These are phyloP conservation scores for Cynopterus sphinx DNA, from an alignment of 2,797 vertebrate species.

Conservation along the genomic window DNA sequence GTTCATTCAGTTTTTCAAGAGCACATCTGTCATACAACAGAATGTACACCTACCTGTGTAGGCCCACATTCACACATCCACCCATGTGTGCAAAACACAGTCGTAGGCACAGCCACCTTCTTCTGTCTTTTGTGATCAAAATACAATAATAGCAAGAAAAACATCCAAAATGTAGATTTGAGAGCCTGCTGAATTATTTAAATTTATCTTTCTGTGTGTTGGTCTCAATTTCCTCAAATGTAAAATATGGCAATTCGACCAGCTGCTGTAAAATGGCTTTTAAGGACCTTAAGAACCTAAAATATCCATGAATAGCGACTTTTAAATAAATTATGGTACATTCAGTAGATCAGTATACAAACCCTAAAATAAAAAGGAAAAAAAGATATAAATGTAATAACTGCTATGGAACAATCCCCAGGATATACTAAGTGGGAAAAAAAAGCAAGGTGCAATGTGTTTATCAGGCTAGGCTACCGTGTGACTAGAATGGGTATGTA, in stretches of 20 bases:
- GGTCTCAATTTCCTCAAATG: neutral
- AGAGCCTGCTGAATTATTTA: slow-evolving; percentile 38
- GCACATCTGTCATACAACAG: slow-evolving; percentile 64
- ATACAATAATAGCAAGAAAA: slow-evolving; percentile 58
- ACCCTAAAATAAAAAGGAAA: neutral
- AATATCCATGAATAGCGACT: neutral
- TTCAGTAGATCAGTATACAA: neutral
- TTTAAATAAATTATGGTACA: neutral
- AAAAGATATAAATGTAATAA: neutral
- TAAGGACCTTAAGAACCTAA: slow-evolving; percentile 1
- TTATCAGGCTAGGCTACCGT: neutral
- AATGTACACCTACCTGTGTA: slow-evolving; percentile 67
- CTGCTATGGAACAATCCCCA: neutral
- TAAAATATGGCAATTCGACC: slow-evolving; percentile 17
- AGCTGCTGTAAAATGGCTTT: neutral
- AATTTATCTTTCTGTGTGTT: neutral
- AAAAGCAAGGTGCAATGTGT: neutral
- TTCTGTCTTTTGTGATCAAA: slow-evolving; percentile 70
- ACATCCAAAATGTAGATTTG: slow-evolving; percentile 48
- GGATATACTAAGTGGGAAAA: neutral
- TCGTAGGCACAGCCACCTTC: slow-evolving; percentile 64
- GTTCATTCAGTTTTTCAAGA: slow-evolving; percentile 72
- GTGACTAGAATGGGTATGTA: neutral
- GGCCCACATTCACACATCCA: slow-evolving; percentile 59
- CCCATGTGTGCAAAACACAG: slow-evolving; percentile 66